Conservation (phyloP, 2,797 vertebrate genomes). For the Neopelma chrysocephalum region DNA sequence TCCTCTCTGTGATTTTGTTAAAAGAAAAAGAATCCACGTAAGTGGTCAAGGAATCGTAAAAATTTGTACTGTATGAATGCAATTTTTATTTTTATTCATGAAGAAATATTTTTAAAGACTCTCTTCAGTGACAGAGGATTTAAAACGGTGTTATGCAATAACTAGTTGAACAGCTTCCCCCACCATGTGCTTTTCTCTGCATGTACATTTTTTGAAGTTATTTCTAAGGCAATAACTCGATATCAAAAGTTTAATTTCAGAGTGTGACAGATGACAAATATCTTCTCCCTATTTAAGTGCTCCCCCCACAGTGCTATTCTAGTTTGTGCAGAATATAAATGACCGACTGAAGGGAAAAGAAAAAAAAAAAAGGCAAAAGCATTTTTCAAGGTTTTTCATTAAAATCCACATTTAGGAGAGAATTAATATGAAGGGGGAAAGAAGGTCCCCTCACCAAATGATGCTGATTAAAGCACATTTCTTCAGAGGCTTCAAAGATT, state of each 20-base stretch:
- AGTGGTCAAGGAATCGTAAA: neutral
- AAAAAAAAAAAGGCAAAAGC: neutral
- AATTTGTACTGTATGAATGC: neutral
- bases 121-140: neutral
- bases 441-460: neutral
- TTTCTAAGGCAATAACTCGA: constrained; percentile 48
- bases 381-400: constrained; percentile 43
- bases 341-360: neutral
- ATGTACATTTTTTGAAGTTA: constrained; percentile 43
- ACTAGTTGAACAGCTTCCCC: constrained; percentile 50
- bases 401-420: neutral
- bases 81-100: constrained; percentile 17
- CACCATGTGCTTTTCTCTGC: constrained; percentile 20
- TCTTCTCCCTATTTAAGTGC: constrained; percentile 52
- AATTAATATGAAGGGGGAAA: neutral
- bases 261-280: constrained; percentile 60
- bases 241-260: constrained; percentile 62
- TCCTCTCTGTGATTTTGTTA: neutral
- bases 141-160: constrained; percentile 29
- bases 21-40: neutral
- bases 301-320: constrained; percentile 56
- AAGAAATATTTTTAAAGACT: constrained; percentile 27
- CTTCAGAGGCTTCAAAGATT: neutral
- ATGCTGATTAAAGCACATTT: neutral
- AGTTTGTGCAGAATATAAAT: constrained; percentile 46